Evolutionary conservation across 2,888 invertebrate species (phyloP), one percentile per base, ranked within the genome.

Genomic region (Exocentrus adspersus): DNA sequence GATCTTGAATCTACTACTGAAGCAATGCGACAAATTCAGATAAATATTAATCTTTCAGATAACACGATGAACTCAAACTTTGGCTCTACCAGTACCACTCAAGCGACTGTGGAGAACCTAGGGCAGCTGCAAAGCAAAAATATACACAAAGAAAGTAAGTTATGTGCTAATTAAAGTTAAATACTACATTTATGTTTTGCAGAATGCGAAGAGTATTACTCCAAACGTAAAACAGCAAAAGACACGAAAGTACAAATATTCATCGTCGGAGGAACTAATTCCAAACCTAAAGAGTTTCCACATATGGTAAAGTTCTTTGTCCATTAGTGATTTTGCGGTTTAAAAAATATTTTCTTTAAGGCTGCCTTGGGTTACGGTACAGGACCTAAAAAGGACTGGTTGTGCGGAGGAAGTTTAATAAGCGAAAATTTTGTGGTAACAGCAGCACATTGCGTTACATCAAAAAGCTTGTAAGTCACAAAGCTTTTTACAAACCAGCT

Each of bases 341-440:
- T 24, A 3, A 7, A 3, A 24, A 24, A 24, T 20, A 6, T 17
- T 32, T 53, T 12, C 20, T 46, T 10, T 16, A 32, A 79, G 79
- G 79, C 80, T 19, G 77, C 78, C 16, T 66, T 81, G 41, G 80
- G 80, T 1, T 80, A 74, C 67, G 79, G 77, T 12, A 66, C 64
- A 32, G 58, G 58, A 45, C 64, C 76, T 12, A 74, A 77, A 0
- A 83, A 85, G 65, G 67, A 73, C 0, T 88, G 87, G 85, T 73
- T 75, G 2, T 92, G 92, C 72, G 91, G 91, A 0, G 92, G 91
- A 0, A 86, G 87, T 9, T 81, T 92, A 5, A 87, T 92, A 60
- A 88, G 88, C 56, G 77, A 88, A 1, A 81, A 82, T 5, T 90
- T 86, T 77, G 86, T 92, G 24, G 75, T 92, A 2, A 89, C 90